Percentiles rank a stretch among this genome's conserved stretches.
phyloP scores from a whole-genome alignment of 1,140 invertebrate genomes.

The Calliphora vicina region DNA sequence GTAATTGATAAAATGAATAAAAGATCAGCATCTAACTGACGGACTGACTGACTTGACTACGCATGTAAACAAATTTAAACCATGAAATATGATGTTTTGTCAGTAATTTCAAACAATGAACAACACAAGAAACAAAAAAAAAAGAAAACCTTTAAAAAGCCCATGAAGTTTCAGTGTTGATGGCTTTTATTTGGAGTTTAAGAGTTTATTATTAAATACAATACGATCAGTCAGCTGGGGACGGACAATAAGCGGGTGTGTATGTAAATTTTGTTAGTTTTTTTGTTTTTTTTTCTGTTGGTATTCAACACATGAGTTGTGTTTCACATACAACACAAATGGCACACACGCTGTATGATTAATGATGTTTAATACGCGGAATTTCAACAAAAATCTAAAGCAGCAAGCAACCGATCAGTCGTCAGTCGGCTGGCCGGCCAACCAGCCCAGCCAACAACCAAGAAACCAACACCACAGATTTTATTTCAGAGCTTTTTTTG shows the following conservation, averaged over 20 bases:
- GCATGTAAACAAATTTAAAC: conserved; percentile 28
- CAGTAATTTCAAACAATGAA: conserved; percentile 17
- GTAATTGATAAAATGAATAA: no score
- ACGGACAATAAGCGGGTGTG: not conserved
- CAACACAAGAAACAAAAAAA: no score
- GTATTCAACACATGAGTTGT: not conserved
- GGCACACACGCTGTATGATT: conserved; percentile 39
- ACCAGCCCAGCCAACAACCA: no score
- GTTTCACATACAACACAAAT: conserved; percentile 3
- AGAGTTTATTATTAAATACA: not conserved
- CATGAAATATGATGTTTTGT: conserved; percentile 35
- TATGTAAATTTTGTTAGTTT: no score
- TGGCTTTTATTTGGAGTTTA: conserved; percentile 6
- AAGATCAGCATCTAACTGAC: no score
- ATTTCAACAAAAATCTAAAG: conserved; percentile 38
- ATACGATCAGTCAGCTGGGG: not conserved
- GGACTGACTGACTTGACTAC: not conserved
- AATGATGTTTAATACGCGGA: conserved; percentile 39
- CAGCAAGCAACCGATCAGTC: not conserved
- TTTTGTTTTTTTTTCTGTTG: not conserved
- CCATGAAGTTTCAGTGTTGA: conserved; percentile 3
- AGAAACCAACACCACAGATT: not conserved
- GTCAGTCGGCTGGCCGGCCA: not conserved
- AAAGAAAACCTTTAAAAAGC: not conserved
- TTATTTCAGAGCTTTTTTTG: not conserved